Base-by-base conservation (phyloP, 2,888 invertebrate species). In the Crossocerus cetratus region DNA sequence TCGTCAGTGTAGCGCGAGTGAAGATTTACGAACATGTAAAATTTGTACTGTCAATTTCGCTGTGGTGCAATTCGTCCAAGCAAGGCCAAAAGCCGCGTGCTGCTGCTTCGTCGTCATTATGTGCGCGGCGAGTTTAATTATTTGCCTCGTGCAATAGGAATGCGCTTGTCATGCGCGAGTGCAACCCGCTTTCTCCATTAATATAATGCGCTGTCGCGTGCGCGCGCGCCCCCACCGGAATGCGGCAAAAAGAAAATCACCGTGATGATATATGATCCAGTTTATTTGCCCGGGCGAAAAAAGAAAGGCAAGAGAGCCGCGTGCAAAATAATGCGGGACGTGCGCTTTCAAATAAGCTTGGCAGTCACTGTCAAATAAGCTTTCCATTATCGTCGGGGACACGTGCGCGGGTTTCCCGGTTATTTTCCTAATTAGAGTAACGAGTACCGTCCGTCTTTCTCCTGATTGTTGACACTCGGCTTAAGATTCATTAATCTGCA, bases 211-310 rank as follows among this genome's bases (percentile, higher is more conserved):
- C 5, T 11, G 13, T 20, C 13, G 44, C 44, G 11, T 59, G 43
- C 44, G 44, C n/a, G 43, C 23, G 13, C 43, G 42, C 21, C 21
- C 13, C 42, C 3, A 1, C 3, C 2, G 20, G 42, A 8, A 59
- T 59, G 44, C 43, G 8, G 21, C 43, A 59, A 59, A 59, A 57
- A 5, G 44, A 44, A 20, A 44, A 44, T 20, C 21, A 20, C 11
- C 3, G 11, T 44, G n/a, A n/a, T 59, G 59, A 59, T 21, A 20
- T 59, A 59, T 43, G 16, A 59, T 59, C 44, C 59, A 8, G 18
- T 59, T 59, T 59, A 43, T 59, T 59, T 16, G 8, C 32, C 32
- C 32, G 32, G 4, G 32, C 32, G 0, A 32, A 32, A 32, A 16
- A 49, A 49, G 13, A 45, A 45, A 16, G 49, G 16, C 11, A 16